Base-by-base conservation (phyloP, 92 coral and sea anemone species). In the Meandrina meandrites region DNA sequence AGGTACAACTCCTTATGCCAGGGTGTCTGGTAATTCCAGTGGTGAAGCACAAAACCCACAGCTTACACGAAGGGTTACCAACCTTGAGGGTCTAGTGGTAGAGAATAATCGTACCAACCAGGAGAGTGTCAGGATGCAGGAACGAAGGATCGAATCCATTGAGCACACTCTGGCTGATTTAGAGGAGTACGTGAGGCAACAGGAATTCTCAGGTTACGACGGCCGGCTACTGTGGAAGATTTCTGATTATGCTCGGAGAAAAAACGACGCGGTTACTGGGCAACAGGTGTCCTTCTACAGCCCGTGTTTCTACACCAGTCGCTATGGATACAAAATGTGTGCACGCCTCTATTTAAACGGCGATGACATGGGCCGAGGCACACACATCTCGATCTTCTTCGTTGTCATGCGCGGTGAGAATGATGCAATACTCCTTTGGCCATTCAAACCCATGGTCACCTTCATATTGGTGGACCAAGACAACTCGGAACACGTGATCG, bases 341-440 rank as follows among this genome's bases (percentile, higher is more conserved):
- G 90, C 90, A 14, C 94, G 94, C 82, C 80, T 91, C 37, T 91
- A 88, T 53, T 62, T 91, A 27, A 88, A 88, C 62, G 94, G 94
- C 0, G 94, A 91, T 17, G 94, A 92, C 83, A 88, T 91, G 85
- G 94, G 93, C 9, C 35, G 79, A 69, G 94, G 94, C 16, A 89
- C 83, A 10, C 84, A 69, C 30, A 84, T 89, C 76, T 89, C 92
- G 2, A 42, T 89, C 81, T 89, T 89, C 77, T 89, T 89, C 32
- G 92, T 89, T n/a, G 53, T 91, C 93, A 88, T 88, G 94, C 94
- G 89, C 81, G 87, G 94, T 36, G 88, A 91, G 72, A 81, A 84
- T 67, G 93, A 91, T 35, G 93, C 93, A 87, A 50, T 92, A 50
- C 92, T 92, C 88, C 93, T 91, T 86, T 92, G 95, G 95, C 95